Base-by-base conservation (phyloP, 2,888 invertebrate species). In the Archips crataeganus region DNA sequence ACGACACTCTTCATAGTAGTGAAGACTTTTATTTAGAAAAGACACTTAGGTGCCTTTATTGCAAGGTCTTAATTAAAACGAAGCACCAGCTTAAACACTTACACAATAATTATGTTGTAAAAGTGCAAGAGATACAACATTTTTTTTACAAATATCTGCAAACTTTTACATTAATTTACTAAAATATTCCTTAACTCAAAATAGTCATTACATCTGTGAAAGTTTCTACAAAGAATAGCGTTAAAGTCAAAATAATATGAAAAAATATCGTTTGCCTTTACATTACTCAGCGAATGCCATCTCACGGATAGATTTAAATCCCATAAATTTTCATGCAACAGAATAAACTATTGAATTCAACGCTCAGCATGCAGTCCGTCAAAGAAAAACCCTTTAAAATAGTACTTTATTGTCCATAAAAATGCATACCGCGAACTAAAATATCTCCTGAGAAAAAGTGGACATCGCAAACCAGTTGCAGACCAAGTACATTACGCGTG, bases 401-500 rank as follows among this genome's bases (percentile, higher is more conserved):
- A 65, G 60, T 63, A 68, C 42, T 70, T 65, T 74, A 74, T 65
- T 36, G 70, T 47, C 69, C 60, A 70, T 74, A 74, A 70, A 74
- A 74, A 74, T 74, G 70, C 74, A 70, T 54, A 39, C 63, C 39
- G 36, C 49, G 73, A 47, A 75, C 68, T 60, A 71, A 74, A 75
- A 74, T 75, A 71, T 74, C 74, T 61, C 36, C 51, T 47, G 60
- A 61, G 70, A 74, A 76, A 71, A 75, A 71, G 51, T 70, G 65
- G 69, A 71, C 74, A 66, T 51, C 70, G 74, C 62, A 79, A 79
- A 81, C 81, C 80, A 78, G 82, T 81, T 75, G 77, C 75, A 69
- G 11, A 59, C 66, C 70, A 71, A 80, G 81, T 82, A 82, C 80
- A 77, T 80, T 81, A 81, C 81, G 82, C 82, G 81, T 81, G 81